Conservation (phyloP, 2,797 vertebrate species). For the Pseudotriccus pelzelni region DNA sequence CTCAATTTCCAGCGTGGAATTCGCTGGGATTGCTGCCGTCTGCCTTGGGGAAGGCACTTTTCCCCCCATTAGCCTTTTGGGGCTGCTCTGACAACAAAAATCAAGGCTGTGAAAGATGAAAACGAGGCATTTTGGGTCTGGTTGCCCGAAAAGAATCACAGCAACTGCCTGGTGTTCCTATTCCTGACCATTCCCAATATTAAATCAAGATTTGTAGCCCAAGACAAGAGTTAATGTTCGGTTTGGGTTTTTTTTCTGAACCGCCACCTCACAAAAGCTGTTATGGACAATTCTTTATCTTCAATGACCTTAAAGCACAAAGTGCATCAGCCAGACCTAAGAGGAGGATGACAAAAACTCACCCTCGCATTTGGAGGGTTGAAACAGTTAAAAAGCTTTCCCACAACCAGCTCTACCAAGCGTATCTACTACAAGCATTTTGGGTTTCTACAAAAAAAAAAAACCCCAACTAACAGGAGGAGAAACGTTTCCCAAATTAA, state of each 20-base stretch:
- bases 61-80: background rate
- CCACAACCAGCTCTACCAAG: background rate
- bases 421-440: background rate
- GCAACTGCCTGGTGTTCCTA: background rate
- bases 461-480: background rate
- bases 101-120: background rate
- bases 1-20: background rate
- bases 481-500: background rate
- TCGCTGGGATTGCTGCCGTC: fast-evolving
- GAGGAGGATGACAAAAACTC: background rate
- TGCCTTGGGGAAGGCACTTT: background rate
- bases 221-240: background rate
- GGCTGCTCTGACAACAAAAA: background rate
- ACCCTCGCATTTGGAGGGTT: background rate
- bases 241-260: background rate
- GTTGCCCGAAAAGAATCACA: background rate
- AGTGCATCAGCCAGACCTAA: background rate
- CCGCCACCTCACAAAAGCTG: background rate
- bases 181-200: background rate
- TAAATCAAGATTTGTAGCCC: background rate
- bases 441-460: background rate
- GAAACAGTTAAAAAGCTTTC: background rate
- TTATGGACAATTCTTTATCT: background rate
- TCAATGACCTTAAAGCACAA: background rate
- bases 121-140: background rate